phyloP scores from a whole-genome alignment of 2,888 invertebrate species.

The Drosophila leonis region DNA sequence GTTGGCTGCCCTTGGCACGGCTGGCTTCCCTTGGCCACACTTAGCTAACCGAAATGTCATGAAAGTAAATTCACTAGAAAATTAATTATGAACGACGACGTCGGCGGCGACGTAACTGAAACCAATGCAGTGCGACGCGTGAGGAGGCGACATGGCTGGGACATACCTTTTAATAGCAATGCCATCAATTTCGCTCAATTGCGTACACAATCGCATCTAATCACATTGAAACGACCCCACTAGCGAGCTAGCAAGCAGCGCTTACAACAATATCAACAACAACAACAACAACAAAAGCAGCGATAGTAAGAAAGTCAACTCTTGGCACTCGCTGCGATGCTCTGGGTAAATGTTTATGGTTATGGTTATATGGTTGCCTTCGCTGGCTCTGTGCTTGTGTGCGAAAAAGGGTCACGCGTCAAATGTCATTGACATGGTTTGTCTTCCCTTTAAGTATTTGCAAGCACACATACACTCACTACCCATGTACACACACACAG shows the following conservation, averaged over 20 bases:
- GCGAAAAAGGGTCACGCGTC: slow-evolving; percentile 78
- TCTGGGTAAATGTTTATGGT: slow-evolving; percentile 74
- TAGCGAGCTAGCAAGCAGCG: slow-evolving; percentile 26
- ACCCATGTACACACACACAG: not conserved
- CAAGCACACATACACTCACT: slow-evolving; percentile 44
- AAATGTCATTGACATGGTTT: slow-evolving; percentile 81
- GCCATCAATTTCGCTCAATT: slow-evolving; percentile 82
- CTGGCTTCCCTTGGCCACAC: slow-evolving; percentile 46
- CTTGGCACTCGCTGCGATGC: slow-evolving; percentile 42
- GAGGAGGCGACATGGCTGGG: slow-evolving; percentile 30
- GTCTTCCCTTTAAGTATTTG: slow-evolving; percentile 73
- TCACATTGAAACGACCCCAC: slow-evolving; percentile 71
- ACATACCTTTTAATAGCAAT: slow-evolving; percentile 77
- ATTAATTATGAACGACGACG: slow-evolving; percentile 75
- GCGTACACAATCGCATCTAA: slow-evolving; percentile 81
- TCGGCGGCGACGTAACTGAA: slow-evolving; percentile 34
- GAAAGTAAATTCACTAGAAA: slow-evolving; percentile 81
- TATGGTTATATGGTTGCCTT: slow-evolving; percentile 64
- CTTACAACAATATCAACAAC: slow-evolving; percentile 36
- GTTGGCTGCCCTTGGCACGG: slow-evolving; percentile 14
- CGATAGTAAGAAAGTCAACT: slow-evolving; percentile 39
- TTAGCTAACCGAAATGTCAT: slow-evolving; percentile 72
- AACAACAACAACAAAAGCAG: slow-evolving; percentile 32
- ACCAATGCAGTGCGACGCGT: slow-evolving; percentile 58
- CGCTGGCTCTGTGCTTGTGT: slow-evolving; percentile 22